These are phyloP conservation scores for Sceloporus tristichus DNA, from an alignment of 2,113 vertebrate genomes.

Conservation along the genomic window DNA sequence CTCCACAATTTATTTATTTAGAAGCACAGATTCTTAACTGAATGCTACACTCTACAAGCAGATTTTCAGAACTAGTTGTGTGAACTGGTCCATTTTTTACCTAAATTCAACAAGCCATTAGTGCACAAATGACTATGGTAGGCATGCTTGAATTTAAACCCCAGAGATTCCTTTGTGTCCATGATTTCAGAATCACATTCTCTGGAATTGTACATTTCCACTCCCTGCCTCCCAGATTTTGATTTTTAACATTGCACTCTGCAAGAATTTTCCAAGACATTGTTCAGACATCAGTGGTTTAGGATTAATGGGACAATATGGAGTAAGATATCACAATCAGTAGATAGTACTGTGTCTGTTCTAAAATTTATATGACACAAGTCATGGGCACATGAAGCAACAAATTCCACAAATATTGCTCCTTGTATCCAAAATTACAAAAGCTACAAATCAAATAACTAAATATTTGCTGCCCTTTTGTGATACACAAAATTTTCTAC, in stretches of 20 bases:
- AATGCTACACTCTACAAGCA: slow-evolving; percentile 4
- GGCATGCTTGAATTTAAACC: not conserved
- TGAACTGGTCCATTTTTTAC: not conserved
- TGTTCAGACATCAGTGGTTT: not conserved
- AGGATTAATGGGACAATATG: not conserved
- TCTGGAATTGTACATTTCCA: not conserved
- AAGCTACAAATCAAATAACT: no score
- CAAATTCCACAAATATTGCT: no score
- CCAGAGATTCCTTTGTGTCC: not conserved
- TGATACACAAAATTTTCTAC: no score
- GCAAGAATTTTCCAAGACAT: not conserved
- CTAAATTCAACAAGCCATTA: not conserved
- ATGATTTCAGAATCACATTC: not conserved
- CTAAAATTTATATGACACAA: not conserved
- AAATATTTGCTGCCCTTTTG: no score
- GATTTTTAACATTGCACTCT: not conserved
- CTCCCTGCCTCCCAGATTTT: not conserved
- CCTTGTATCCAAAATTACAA: no score
- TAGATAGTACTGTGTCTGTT: not conserved
- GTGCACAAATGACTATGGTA: not conserved
- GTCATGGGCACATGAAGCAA: no score
- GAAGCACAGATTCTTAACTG: slow-evolving; percentile 5
- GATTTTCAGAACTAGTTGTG: slow-evolving; percentile 4
- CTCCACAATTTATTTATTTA: not conserved
- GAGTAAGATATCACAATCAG: not conserved